Evolutionary conservation across 2,113 vertebrate species (phyloP), one percentile per base, ranked within the genome.

Genomic region (Neogale vison): DNA sequence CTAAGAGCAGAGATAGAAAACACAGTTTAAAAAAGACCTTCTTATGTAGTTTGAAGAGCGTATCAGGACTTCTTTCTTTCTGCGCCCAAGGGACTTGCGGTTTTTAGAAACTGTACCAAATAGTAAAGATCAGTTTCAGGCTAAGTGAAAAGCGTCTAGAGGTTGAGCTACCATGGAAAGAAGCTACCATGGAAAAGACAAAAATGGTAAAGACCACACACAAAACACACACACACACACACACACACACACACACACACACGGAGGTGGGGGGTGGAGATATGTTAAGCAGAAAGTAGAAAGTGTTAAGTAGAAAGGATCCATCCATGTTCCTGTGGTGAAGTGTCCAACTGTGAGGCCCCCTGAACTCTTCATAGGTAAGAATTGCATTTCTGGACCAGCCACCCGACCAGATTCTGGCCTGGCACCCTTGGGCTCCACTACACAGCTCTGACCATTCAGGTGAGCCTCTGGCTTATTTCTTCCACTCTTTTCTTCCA

Each of bases 351-450:
- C 26, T 55, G 4, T 0, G 0, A 17, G 65, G 86, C 45, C 50
- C 96, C 95, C 97, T 97, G 92, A 96, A 95, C 59, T 91, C 88
- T 96, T 96, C 0, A 0, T n/a, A 61, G 84, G 88, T 97, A 71
- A 80, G 88, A 90, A 88, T 65, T 84, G 89, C 97, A 93, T 94
- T 97, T 74, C 47, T 81, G 94, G 76, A 88, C 34, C 45, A 98
- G 85, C 12, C 95, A 84, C 69, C 45, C 92, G 65, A 93, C 81
- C 0, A 6, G 95, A 97, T 55, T 23, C 59, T 83, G 15, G 24
- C 52, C 88, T 31, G 82, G 24, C 20, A 94, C 20, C n/a, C 31
- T 67, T 42, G 14, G 45, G 79, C 15, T 67, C 29, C 29, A 79
- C 86, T 17, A 1, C 13, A 77, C 84, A 74, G 93, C 42, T 92